phyloP scores from a whole-genome alignment of 1,140 invertebrate species.

The Trachelipus rathkii region DNA sequence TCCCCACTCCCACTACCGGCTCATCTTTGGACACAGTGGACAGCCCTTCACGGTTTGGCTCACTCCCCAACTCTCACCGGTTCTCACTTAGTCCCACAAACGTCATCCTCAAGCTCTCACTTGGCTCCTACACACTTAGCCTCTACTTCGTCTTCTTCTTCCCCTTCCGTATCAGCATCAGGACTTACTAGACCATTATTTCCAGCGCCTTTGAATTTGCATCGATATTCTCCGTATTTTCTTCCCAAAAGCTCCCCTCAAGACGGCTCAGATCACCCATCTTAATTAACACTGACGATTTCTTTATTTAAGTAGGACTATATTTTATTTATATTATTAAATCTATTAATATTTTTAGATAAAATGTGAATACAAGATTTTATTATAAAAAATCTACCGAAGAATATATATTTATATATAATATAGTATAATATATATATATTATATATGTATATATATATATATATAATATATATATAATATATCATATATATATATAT shows the following conservation, averaged over 20 bases:
- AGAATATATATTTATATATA: too few relatives aligned
- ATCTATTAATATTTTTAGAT: background rate
- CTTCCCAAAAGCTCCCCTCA: slow-evolving; percentile 42
- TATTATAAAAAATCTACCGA: too few relatives aligned
- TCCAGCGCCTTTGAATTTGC: slow-evolving; percentile 39
- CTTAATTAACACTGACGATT: slow-evolving; percentile 24
- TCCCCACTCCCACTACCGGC: slow-evolving; percentile 49
- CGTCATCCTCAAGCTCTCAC: slow-evolving; percentile 59
- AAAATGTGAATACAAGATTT: too few relatives aligned
- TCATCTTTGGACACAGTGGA: slow-evolving; percentile 51
- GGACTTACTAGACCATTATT: slow-evolving; percentile 40
- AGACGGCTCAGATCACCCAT: slow-evolving; percentile 39
- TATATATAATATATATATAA: too few relatives aligned
- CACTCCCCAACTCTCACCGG: slow-evolving; percentile 59
- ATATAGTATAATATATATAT: too few relatives aligned
- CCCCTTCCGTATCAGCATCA: slow-evolving; percentile 46
- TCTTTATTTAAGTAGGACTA: slow-evolving; percentile 4
- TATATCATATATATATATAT: too few relatives aligned
- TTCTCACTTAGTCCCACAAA: slow-evolving; percentile 54
- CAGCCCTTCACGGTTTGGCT: slow-evolving; percentile 48
- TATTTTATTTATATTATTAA: slow-evolving; percentile 10
- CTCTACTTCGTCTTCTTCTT: slow-evolving; percentile 45
- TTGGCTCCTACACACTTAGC: slow-evolving; percentile 26
- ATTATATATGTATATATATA: too few relatives aligned
- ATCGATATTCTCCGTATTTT: slow-evolving; percentile 44